phyloP scores from a whole-genome alignment of 2,888 invertebrate species.

The Lamellibrachia columna region DNA sequence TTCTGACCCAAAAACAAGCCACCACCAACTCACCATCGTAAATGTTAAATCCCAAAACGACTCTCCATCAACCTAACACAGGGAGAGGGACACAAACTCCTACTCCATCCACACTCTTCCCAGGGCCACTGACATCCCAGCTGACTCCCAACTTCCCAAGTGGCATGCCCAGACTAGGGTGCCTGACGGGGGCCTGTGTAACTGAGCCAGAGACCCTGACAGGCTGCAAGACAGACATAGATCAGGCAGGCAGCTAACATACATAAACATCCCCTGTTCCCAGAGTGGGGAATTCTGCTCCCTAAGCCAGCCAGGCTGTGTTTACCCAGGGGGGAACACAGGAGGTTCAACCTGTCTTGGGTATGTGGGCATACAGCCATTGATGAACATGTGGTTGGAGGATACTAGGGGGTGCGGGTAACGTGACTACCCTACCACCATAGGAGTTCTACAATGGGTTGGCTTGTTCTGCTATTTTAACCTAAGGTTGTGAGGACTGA shows the following conservation, averaged over 20 bases:
- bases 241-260: constrained; percentile 8
- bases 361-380: background rate
- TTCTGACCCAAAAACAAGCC: background rate
- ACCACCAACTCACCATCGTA: constrained; percentile 8
- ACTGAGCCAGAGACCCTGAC: background rate
- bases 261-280: background rate
- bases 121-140: background rate
- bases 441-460: background rate
- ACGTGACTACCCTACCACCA: background rate
- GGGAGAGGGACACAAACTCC: background rate
- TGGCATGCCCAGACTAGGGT: background rate
- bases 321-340: background rate
- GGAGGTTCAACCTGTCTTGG: background rate
- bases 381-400: constrained; percentile 1
- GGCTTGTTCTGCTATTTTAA: background rate
- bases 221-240: constrained; percentile 7
- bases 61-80: background rate
- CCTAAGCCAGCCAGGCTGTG: background rate
- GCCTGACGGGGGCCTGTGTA: background rate
- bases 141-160: background rate
- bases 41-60: background rate
- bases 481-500: background rate
- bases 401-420: background rate
- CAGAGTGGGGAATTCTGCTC: background rate
- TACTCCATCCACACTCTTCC: background rate